Conservation (phyloP, 2,113 vertebrate genomes). For the Stomatorhinus ivindoensis region DNA sequence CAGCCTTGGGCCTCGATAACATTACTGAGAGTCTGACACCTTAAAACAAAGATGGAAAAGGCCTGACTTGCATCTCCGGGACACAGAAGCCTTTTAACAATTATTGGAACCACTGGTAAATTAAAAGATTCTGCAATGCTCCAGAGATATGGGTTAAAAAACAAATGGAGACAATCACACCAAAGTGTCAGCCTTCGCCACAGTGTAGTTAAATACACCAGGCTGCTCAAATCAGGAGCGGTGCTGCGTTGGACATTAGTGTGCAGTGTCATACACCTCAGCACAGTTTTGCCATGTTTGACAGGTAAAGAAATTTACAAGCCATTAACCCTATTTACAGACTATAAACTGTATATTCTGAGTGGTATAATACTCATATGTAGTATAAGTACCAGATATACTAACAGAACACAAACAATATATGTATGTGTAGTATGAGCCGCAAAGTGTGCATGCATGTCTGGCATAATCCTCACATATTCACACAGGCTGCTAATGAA, state of each 20-base stretch:
- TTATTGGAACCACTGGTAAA: background rate
- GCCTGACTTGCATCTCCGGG: background rate
- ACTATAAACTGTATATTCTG: background rate
- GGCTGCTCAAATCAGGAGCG: background rate
- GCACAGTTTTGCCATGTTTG: background rate
- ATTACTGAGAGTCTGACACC: background rate
- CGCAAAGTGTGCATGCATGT: background rate
- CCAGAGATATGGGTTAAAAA: background rate
- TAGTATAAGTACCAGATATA: background rate
- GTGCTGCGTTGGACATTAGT: background rate
- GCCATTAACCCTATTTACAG: background rate
- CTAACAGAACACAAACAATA: background rate
- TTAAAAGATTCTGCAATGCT: background rate
- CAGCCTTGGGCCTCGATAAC: background rate
- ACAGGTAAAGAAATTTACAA: background rate
- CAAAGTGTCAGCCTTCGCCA: background rate
- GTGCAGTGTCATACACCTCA: background rate
- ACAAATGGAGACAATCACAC: background rate
- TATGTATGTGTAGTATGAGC: background rate
- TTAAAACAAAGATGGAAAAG: constrained; percentile 1
- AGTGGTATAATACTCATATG: background rate
- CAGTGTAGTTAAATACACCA: background rate
- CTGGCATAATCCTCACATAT: background rate
- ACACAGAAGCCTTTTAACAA: background rate
- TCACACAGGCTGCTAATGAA: background rate